Evolutionary conservation across 2,113 vertebrate genomes (phyloP).

Genomic region (Malaclemys terrapin): DNA sequence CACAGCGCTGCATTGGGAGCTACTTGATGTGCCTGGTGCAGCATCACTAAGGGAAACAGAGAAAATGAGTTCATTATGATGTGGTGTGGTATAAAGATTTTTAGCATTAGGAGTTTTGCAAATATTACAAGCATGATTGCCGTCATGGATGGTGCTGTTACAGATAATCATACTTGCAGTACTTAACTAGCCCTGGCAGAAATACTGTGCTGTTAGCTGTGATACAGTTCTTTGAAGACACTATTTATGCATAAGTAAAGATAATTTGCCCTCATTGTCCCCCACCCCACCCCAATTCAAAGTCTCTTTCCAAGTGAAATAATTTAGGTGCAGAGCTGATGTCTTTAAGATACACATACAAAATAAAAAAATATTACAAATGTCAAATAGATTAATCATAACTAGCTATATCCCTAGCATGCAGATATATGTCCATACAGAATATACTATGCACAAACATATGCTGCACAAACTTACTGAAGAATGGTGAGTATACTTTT

Average conservation of each 20-base stretch:
- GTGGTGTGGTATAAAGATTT: neutral
- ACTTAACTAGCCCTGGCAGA: neutral
- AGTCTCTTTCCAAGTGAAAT: neutral
- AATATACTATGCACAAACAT: neutral
- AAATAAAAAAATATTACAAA: neutral
- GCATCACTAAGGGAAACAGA: neutral
- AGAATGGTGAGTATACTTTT: neutral
- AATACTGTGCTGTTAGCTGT: neutral
- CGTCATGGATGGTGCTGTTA: neutral
- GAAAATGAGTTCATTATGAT: neutral
- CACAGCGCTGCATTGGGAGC: neutral
- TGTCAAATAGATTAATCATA: neutral
- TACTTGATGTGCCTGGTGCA: neutral
- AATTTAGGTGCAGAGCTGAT: neutral
- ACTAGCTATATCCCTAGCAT: neutral
- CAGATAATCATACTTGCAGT: neutral
- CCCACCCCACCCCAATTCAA: neutral
- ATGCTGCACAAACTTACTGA: neutral
- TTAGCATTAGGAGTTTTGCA: too few species aligned
- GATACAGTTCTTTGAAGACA: neutral
- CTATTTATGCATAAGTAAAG: neutral
- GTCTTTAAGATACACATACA: neutral
- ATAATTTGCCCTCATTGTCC: neutral
- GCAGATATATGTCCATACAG: rapidly evolving
- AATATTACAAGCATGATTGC: too few species aligned